Evolutionary conservation across 2,113 vertebrate species (phyloP), one percentile per base, ranked within the genome.

Genomic region (Neomonachus schauinslandi): DNA sequence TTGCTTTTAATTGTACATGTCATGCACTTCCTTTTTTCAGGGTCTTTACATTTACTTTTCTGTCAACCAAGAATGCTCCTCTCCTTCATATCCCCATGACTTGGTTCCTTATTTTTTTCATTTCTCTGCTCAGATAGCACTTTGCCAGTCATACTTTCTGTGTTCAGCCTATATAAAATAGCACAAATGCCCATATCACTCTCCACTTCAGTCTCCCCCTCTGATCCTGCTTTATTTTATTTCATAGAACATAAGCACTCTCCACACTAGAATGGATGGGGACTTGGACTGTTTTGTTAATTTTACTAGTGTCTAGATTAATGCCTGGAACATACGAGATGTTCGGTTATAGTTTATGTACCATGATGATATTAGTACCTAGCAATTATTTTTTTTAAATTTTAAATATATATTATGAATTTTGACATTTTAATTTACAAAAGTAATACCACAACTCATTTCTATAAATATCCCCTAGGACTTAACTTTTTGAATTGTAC

Each of bases 401-500:
- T 82, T 51, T 14, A 63, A 88, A 24, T 81, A 28, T 71, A 39
- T 91, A 12, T 67, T 67, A 53, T 87, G 31, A 80, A 39, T 55
- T 12, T 74, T 80, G 28, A 55, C 22, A 65, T 82, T 95, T 93
- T 91, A 80, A 74, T 85, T 89, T 92, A 65, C 63, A 87, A 59
- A 61, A 71, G 1, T 80, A 87, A 72, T 61, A 85, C 31, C 51
- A 14, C 18, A 79, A 42, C 10, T 84, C 36, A 91, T 63, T 92
- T 51, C 12, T 89, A 21, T 88, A 59, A 83, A 31, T 7, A 71
- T 92, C 94, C 0, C 19, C 8, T 49, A 33, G 80, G 74, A 83
- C 22, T 84, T 94, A 65, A 39, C 11, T 61, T 93, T 91, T 94
- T 91, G 28, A 89, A 76, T 96, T 89, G 26, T 72, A 61, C 5